Conservation (phyloP, 2,113 vertebrate genomes). For the Agelaius tricolor region DNA sequence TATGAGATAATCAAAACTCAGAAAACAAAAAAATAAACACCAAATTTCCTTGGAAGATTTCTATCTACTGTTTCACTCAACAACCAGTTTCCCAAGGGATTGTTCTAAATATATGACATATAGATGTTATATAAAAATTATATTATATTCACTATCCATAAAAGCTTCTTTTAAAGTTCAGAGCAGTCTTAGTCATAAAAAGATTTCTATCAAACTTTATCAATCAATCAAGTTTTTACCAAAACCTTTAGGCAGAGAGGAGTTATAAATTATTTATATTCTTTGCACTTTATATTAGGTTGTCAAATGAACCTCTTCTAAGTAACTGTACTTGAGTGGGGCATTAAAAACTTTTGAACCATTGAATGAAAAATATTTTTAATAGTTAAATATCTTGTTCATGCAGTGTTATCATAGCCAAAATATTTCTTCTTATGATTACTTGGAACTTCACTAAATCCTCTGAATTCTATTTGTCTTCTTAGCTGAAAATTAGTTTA, state of each 20-base stretch:
- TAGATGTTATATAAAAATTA: not conserved
- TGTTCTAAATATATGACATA: not conserved
- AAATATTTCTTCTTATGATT: not conserved
- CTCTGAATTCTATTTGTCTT: not conserved
- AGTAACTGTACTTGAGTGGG: not conserved
- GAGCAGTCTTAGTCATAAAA: not conserved
- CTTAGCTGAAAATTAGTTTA: not conserved
- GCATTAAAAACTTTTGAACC: not conserved
- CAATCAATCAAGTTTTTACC: not conserved
- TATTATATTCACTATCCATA: not conserved
- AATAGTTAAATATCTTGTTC: not conserved
- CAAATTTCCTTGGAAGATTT: not conserved
- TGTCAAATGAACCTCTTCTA: not conserved
- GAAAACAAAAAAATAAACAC: not conserved
- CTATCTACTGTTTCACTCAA: not conserved
- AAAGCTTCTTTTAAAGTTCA: not conserved
- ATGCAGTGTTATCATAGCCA: rapidly evolving
- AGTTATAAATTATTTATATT: not conserved
- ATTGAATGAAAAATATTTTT: not conserved
- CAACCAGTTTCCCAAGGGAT: not conserved
- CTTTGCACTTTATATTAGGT: not conserved
- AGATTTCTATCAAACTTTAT: not conserved
- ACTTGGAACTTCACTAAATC: not conserved
- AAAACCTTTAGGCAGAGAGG: not conserved
- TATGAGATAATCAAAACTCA: not conserved